These are phyloP conservation scores for Tichodroma muraria DNA, from an alignment of 2,113 vertebrate genomes.

Conservation along the genomic window DNA sequence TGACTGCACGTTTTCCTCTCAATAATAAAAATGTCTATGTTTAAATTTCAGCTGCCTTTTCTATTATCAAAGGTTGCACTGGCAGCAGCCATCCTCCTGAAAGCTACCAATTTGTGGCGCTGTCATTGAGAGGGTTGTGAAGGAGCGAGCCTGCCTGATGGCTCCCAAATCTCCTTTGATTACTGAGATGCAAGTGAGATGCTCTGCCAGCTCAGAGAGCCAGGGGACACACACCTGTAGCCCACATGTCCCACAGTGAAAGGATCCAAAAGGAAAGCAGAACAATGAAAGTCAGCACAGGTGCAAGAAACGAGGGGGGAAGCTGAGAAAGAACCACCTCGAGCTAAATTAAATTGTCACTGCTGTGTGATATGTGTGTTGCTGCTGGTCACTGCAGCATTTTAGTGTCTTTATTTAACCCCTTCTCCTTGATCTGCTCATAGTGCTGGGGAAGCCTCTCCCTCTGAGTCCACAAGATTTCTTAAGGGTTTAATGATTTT, in stretches of 20 bases:
- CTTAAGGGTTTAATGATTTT: not conserved
- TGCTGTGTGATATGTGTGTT: not conserved
- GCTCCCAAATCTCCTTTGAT: conserved; percentile 8
- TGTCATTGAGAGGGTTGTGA: not conserved
- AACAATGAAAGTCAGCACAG: not conserved
- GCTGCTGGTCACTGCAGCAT: not conserved
- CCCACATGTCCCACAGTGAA: not conserved
- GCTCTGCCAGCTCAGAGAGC: not conserved
- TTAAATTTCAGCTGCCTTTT: conserved; percentile 47
- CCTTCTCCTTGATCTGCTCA: not conserved
- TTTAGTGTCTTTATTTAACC: not conserved
- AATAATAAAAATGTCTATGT: conserved; percentile 19
- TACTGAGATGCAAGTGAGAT: conserved; percentile 4
- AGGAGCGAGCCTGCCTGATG: not conserved
- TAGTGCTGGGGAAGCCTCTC: not conserved
- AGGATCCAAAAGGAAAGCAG: not conserved
- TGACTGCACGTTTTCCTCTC: not conserved
- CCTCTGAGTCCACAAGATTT: not conserved
- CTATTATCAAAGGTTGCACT: not conserved
- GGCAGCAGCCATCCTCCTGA: not conserved
- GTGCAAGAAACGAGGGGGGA: not conserved
- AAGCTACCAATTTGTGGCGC: conserved; percentile 5
- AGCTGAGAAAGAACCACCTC: not conserved
- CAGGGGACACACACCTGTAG: not conserved
- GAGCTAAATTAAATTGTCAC: not conserved